Evolutionary conservation across 2,888 invertebrate genomes (phyloP).

Genomic region (Lordiphosa fenestrarum): DNA sequence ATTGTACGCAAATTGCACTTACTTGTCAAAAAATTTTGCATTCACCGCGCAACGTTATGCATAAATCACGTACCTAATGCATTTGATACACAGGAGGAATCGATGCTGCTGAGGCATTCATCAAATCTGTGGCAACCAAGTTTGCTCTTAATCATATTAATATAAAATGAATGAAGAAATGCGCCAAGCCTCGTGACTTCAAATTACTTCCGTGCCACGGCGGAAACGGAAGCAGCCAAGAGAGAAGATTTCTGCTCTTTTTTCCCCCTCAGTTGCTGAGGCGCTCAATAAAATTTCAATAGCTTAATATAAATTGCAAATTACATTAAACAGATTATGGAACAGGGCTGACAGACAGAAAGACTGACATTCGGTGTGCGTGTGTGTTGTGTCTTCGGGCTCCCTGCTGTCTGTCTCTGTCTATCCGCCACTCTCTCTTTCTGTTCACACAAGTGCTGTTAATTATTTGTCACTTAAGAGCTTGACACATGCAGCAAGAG

Average conservation of each 20-base stretch:
- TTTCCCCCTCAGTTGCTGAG: background rate
- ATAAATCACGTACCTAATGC: constrained; percentile 57
- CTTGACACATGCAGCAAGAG: constrained; percentile 44
- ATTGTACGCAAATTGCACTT: constrained; percentile 55
- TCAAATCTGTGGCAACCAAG: constrained; percentile 25
- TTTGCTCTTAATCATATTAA: constrained; percentile 43
- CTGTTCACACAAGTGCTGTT: constrained; percentile 59
- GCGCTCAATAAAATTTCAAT: constrained; percentile 59
- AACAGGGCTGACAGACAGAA: constrained; percentile 17
- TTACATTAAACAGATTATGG: constrained; percentile 71
- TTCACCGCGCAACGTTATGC: constrained; percentile 52
- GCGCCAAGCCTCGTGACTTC: constrained; percentile 25
- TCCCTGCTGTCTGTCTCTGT: constrained; percentile 9
- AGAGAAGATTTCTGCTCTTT: constrained; percentile 3
- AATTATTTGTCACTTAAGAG: constrained; percentile 70
- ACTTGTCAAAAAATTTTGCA: constrained; percentile 57
- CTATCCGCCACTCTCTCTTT: constrained; percentile 4
- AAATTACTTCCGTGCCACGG: constrained; percentile 45
- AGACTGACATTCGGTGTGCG: background rate
- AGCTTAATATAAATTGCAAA: constrained; percentile 72
- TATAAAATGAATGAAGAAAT: constrained; percentile 23
- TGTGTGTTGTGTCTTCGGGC: constrained; percentile 6
- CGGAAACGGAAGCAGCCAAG: constrained; percentile 42
- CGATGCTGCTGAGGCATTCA: constrained; percentile 43
- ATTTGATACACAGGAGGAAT: constrained; percentile 46